Conservation (phyloP, 2,888 invertebrate genomes). For the Tigriopus californicus region DNA sequence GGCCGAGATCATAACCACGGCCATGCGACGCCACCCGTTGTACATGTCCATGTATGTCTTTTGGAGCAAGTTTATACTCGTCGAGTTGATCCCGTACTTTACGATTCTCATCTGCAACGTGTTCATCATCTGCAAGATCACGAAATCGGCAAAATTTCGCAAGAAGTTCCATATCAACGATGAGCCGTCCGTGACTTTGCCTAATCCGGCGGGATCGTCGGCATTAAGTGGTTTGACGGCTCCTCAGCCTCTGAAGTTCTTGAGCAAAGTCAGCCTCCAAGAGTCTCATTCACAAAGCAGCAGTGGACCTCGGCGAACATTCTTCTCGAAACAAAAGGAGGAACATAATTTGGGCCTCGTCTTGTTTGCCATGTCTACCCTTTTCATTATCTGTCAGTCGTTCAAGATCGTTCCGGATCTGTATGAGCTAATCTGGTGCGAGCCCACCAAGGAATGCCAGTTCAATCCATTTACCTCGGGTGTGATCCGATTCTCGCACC, state of each 20-base stretch:
- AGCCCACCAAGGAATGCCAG: neutral
- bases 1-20: neutral
- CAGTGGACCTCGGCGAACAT: too few relatives aligned
- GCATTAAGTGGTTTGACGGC: too few relatives aligned
- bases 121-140: neutral
- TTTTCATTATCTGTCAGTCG: conserved; percentile 7
- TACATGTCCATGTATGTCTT: conserved; percentile 2
- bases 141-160: neutral
- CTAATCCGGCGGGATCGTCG: too few relatives aligned
- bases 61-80: conserved; percentile 5
- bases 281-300: too few relatives aligned
- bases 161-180: neutral
- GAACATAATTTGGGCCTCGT: neutral
- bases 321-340: neutral
- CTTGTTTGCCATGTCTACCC: neutral
- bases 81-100: conserved; percentile 7
- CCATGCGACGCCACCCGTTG: neutral
- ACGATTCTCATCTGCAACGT: neutral
- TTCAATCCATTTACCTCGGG: neutral
- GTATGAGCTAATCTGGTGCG: neutral
- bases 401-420: conserved; percentile 9
- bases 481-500: neutral
- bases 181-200: too few relatives aligned
- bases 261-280: too few relatives aligned
- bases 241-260: too few relatives aligned